Percentiles rank a stretch among this genome's conserved stretches.
Evolutionary conservation across 1,140 invertebrate species (phyloP).

Genomic region (Drosophila kepulauana): DNA sequence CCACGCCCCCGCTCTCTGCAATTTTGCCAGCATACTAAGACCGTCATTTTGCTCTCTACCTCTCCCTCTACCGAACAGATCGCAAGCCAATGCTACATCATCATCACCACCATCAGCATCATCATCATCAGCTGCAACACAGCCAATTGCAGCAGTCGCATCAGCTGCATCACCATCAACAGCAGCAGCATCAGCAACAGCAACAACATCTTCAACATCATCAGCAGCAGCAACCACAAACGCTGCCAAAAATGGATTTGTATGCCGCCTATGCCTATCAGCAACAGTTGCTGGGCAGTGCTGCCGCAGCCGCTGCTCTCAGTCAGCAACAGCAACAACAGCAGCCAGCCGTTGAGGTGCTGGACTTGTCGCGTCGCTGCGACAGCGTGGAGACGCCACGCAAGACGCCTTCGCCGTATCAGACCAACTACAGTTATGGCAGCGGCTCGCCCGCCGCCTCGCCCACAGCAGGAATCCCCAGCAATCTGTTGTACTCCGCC

Average conservation of each 20-base stretch:
- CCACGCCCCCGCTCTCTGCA: slow-evolving; percentile 19
- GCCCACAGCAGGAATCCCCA: slow-evolving; percentile 59
- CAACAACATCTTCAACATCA: slow-evolving; percentile 46
- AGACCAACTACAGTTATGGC: slow-evolving; percentile 73
- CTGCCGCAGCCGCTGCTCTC: slow-evolving; percentile 50
- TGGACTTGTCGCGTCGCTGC: slow-evolving; percentile 83
- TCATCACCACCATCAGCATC: slow-evolving; percentile 68
- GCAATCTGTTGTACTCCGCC: slow-evolving; percentile 67
- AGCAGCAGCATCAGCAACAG: slow-evolving; percentile 58
- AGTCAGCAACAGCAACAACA: slow-evolving; percentile 63
- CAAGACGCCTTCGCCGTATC: slow-evolving; percentile 81
- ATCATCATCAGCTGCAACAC: slow-evolving; percentile 50
- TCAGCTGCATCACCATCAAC: slow-evolving; percentile 42
- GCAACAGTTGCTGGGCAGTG: slow-evolving; percentile 71
- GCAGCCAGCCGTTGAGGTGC: slow-evolving; percentile 59
- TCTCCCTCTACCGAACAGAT: slow-evolving; percentile 41
- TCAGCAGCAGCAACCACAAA: slow-evolving; percentile 42
- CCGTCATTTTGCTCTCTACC: neutral
- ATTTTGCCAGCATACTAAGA: slow-evolving; percentile 1
- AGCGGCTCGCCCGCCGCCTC: slow-evolving; percentile 70
- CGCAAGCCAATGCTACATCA: slow-evolving; percentile 72
- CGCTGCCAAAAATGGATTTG: slow-evolving; percentile 73
- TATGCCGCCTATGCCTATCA: slow-evolving; percentile 82
- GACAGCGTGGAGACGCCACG: slow-evolving; percentile 79
- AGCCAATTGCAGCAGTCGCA: slow-evolving; percentile 49